Percentiles rank a stretch among this genome's conserved stretches.
phyloP scores from a whole-genome alignment of 2,888 invertebrate genomes.

The Mesodorylaimus sp. region DNA sequence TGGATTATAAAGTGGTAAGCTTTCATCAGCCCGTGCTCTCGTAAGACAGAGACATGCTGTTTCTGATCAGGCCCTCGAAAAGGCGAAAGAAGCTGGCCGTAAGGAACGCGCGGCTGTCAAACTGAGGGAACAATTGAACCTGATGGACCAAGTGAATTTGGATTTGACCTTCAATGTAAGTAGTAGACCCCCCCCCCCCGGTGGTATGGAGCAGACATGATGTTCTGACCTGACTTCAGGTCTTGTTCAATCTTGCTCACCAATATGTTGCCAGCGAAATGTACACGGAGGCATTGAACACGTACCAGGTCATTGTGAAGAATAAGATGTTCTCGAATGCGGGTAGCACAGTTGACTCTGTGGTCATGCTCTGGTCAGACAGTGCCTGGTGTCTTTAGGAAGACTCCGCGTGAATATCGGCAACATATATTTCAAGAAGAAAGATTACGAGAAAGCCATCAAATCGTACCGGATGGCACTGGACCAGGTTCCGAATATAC shows the following conservation, averaged over 20 bases:
- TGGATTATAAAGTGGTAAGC: slow-evolving; percentile 41
- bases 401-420: slow-evolving; percentile 92
- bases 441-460: slow-evolving; percentile 71
- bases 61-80: slow-evolving; percentile 48
- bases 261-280: slow-evolving; percentile 85
- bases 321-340: slow-evolving; percentile 85
- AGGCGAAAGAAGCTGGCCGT: slow-evolving; percentile 88
- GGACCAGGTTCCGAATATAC: slow-evolving; percentile 74
- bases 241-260: slow-evolving; percentile 80
- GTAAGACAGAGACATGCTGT: background rate
- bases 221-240: slow-evolving; percentile 39
- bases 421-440: slow-evolving; percentile 85
- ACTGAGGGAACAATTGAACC: slow-evolving; percentile 65
- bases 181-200: background rate
- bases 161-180: slow-evolving; percentile 80
- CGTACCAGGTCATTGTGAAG: slow-evolving; percentile 70
- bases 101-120: slow-evolving; percentile 72
- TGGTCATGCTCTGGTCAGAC: background rate
- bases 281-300: slow-evolving; percentile 83
- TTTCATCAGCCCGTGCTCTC: background rate
- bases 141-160: slow-evolving; percentile 74
- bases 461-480: slow-evolving; percentile 96
- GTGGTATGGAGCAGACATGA: background rate
- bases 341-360: slow-evolving; percentile 30
- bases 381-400: slow-evolving; percentile 32